phyloP scores from a whole-genome alignment of 2,113 vertebrate genomes.

The Hyla sarda region DNA sequence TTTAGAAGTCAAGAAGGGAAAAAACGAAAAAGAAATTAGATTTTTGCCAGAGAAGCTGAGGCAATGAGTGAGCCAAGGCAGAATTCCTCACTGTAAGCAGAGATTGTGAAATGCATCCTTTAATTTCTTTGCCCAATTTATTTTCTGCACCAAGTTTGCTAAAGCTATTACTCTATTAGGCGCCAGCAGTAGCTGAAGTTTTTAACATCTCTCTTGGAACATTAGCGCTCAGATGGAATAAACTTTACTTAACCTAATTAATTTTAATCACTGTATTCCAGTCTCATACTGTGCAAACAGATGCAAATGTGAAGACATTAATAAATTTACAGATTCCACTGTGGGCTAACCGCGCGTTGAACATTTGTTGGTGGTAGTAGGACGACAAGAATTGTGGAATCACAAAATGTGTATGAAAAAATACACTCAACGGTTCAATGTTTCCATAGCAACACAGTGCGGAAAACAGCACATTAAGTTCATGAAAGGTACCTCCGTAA shows the following conservation, averaged over 20 bases:
- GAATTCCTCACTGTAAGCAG: neutral
- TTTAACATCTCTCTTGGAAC: constrained; percentile 78
- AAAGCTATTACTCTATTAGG: constrained; percentile 70
- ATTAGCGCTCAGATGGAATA: constrained; percentile 72
- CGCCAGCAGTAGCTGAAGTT: constrained; percentile 73
- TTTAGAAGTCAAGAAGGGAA: too few species aligned
- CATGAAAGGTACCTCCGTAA: neutral
- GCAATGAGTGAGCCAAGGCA: neutral
- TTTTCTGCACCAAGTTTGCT: neutral
- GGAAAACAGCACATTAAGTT: neutral
- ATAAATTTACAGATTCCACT: constrained; percentile 77
- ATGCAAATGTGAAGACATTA: constrained; percentile 84
- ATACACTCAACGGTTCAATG: neutral
- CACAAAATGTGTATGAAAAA: neutral
- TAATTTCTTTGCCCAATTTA: neutral
- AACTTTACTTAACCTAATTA: constrained; percentile 89
- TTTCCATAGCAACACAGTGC: constrained; percentile 1
- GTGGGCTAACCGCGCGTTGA: constrained; percentile 77
- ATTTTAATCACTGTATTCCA: constrained; percentile 88
- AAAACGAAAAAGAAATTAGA: too few species aligned
- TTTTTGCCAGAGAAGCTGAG: too few species aligned
- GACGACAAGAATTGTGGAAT: neutral
- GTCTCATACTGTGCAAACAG: constrained; percentile 84
- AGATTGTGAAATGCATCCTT: neutral
- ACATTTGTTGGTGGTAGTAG: constrained; percentile 76